Conservation (phyloP, 2,888 invertebrate genomes). For the Palloptera scutellata region DNA sequence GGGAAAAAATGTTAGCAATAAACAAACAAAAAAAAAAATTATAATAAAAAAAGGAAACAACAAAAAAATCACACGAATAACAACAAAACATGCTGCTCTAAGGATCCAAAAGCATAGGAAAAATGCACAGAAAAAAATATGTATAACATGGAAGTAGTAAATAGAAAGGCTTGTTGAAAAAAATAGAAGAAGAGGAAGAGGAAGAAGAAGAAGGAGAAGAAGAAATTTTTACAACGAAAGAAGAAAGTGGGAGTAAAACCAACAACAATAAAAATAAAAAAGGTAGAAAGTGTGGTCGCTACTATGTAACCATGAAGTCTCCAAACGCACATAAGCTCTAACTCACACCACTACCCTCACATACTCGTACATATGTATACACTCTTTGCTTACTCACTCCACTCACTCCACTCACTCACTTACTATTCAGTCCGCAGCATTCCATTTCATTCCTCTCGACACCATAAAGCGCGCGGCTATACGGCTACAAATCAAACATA, state of each 20-base stretch:
- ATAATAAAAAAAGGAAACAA: conserved; percentile 39
- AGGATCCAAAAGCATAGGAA: conserved; percentile 23
- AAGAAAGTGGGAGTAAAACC: conserved; percentile 12
- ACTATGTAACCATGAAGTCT: conserved; percentile 3
- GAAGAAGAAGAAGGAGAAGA: conserved; percentile 3
- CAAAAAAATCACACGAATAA: conserved; percentile 3
- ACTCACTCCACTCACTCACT: too few species aligned
- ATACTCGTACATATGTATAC: background rate
- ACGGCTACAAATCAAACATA: background rate
- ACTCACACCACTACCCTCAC: background rate
- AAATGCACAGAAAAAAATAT: conserved; percentile 24
- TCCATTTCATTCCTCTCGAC: background rate
- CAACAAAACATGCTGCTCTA: too few species aligned
- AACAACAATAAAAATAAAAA: background rate
- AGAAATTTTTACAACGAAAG: conserved; percentile 13
- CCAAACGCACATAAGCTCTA: background rate
- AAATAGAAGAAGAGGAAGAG: conserved; percentile 12
- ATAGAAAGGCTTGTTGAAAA: conserved; percentile 15
- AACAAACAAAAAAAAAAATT: conserved; percentile 28
- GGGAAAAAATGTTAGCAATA: conserved; percentile 45
- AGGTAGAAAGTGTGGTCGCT: conserved; percentile 11
- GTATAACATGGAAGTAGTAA: background rate
- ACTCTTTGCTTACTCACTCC: background rate
- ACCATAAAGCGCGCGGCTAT: background rate
- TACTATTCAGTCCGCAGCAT: too few species aligned